Percentiles rank a stretch among this genome's conserved stretches.
Conservation (phyloP, 2,888 invertebrate genomes). For the Peribatodes rhomboidaria region DNA sequence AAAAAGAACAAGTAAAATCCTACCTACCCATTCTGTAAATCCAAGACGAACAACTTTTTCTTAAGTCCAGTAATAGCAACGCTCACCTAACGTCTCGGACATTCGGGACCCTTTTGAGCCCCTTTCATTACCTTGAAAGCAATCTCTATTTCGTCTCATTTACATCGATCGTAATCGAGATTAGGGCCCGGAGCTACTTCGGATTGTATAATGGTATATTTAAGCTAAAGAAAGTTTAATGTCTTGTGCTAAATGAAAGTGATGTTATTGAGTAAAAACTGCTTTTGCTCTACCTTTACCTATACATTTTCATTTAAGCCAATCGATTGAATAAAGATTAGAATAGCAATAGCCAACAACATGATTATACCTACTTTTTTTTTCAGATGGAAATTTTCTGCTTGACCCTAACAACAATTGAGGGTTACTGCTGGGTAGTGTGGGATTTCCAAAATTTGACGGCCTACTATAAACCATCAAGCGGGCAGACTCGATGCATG, state of each 20-base stretch:
- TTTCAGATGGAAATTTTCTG: too few species aligned
- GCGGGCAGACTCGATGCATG: too few species aligned
- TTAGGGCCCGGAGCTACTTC: conserved; percentile 63
- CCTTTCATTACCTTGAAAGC: conserved; percentile 69
- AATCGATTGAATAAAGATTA: not conserved
- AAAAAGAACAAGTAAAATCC: not conserved
- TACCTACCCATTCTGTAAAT: conserved; percentile 14
- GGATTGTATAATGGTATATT: conserved; percentile 50
- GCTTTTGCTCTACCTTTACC: not conserved
- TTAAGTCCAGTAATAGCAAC: conserved; percentile 52
- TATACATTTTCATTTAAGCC: not conserved
- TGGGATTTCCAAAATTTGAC: too few species aligned
- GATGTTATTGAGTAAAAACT: conserved; percentile 15
- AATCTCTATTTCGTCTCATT: conserved; percentile 69
- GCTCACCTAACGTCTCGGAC: conserved; percentile 63
- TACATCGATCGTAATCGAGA: conserved; percentile 67
- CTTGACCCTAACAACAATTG: too few species aligned
- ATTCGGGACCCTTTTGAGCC: conserved; percentile 68
- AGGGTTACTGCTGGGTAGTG: too few species aligned
- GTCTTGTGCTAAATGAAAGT: conserved; percentile 40
- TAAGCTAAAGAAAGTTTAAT: conserved; percentile 45
- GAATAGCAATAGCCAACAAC: too few species aligned
- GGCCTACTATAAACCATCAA: too few species aligned
- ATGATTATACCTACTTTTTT: too few species aligned
- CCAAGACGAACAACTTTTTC: conserved; percentile 24